A percentile compares a stretch with the other conserved stretches of the same genome.
Conservation (phyloP, 2,888 invertebrate genomes). For the Nebria salina region DNA sequence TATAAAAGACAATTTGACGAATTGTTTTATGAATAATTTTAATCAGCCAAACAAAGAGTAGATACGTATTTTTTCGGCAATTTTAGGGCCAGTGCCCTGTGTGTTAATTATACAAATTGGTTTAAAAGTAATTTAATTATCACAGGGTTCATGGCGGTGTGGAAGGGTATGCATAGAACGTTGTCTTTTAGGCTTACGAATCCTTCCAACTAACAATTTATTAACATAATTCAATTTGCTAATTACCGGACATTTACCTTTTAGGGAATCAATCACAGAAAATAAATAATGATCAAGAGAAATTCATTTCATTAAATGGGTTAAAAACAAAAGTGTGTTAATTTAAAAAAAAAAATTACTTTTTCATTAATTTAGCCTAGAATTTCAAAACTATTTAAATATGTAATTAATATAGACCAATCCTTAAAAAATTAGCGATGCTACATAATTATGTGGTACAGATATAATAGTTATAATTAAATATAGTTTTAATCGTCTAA, state of each 20-base stretch:
- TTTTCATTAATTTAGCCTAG: too few species aligned
- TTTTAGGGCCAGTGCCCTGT: background rate
- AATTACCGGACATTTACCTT: slow-evolving; percentile 15
- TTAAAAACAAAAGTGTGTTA: too few species aligned
- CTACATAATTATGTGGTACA: too few species aligned
- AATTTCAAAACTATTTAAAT: too few species aligned
- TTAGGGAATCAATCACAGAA: background rate
- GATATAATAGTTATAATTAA: too few species aligned
- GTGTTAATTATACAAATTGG: slow-evolving; percentile 17
- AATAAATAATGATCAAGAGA: too few species aligned
- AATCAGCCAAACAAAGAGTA: background rate
- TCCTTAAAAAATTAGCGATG: too few species aligned
- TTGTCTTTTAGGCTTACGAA: background rate
- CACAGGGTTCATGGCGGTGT: background rate
- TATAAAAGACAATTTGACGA: background rate
- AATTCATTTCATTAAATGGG: too few species aligned
- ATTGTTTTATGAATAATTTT: background rate
- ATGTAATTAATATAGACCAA: too few species aligned
- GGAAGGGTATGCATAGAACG: background rate
- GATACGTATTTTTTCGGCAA: background rate
- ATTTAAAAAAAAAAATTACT: too few species aligned
- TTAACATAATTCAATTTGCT: slow-evolving; percentile 17
- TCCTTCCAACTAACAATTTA: slow-evolving; percentile 13
- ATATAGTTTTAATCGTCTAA: too few species aligned
- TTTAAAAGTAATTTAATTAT: slow-evolving; percentile 14